phyloP scores from a whole-genome alignment of 2,797 vertebrate genomes.

The Pyrocephalus nanus region DNA sequence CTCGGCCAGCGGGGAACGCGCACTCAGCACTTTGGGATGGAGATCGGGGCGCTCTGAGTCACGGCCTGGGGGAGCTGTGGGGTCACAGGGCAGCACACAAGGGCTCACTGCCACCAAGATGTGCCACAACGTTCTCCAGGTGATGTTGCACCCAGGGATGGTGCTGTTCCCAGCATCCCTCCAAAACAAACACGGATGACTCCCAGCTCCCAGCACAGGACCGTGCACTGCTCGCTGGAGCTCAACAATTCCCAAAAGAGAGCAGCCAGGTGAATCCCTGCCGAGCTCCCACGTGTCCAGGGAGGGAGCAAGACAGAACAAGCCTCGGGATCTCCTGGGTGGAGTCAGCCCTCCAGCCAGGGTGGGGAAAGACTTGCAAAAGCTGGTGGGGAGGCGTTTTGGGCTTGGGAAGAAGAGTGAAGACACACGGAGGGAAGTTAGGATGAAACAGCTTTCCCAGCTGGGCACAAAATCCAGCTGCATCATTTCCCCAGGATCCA shows the following conservation, averaged over 20 bases:
- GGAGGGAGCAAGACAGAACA: background rate
- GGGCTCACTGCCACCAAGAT: background rate
- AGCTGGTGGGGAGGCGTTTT: background rate
- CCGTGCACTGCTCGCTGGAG: accelerated
- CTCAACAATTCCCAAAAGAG: background rate
- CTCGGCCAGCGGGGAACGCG: accelerated
- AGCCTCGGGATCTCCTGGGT: background rate
- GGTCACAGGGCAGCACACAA: background rate
- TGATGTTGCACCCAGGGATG: accelerated
- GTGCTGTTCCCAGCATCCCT: background rate
- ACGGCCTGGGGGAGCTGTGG: accelerated
- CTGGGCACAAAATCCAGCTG: background rate
- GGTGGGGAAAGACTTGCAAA: background rate
- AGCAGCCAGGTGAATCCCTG: background rate
- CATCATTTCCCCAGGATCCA: background rate
- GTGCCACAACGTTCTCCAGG: accelerated
- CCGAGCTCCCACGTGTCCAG: accelerated
- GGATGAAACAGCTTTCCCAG: background rate
- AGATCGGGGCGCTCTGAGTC: background rate
- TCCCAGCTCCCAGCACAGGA: background rate
- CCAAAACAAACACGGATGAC: accelerated
- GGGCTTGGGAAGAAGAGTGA: background rate
- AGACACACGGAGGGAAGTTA: background rate
- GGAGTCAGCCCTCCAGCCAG: background rate
- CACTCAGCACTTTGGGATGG: background rate